Evolutionary conservation across 2,113 vertebrate genomes (phyloP), one percentile per base, ranked within the genome.

Genomic region (Pseudorasbora parva): DNA sequence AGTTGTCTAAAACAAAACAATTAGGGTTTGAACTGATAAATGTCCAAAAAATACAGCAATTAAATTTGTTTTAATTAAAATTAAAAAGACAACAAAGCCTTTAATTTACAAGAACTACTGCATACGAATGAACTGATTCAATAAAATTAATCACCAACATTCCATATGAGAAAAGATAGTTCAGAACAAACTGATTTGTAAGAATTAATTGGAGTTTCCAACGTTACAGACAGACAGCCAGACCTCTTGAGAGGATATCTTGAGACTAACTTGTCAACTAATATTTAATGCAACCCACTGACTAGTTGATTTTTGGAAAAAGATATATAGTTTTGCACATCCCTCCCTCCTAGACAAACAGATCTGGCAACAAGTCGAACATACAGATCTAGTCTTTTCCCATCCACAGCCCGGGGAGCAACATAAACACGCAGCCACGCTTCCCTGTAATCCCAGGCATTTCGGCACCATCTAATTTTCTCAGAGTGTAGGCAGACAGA

Each of bases 401-500:
- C 78, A 73, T 54, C 76, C 68, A 77, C 15, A 79, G 83, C 76
- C 66, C 45, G 17, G 73, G 60, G 80, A 83, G 82, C 85, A 82
- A 85, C 82, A 86, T 85, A 86, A 81, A 88, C 85, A 86, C 76
- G 37, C 75, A 80, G 81, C 87, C 57, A 81, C 74, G 45, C 71
- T 88, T 83, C 77, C 75, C 83, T 86, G 75, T 88, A 85, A 88
- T 88, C 83, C 83, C 75, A 88, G 81, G 79, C 80, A 85, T 86
- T 88, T 86, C 60, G 71, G 76, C 71, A 84, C 83, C 83, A 86
- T 88, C 74, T 85, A 83, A 88, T 88, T 88, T 88, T 86, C 87
- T 88, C 82, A 1, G 43, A 85, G 85, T 85, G 83, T 60, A 85
- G 85, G 82, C 85, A 85, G 87, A 27, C 21, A 82, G 71, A 73